These are phyloP conservation scores for Protaetia brevitarsis DNA, from an alignment of 1,140 invertebrate species.

Conservation along the genomic window DNA sequence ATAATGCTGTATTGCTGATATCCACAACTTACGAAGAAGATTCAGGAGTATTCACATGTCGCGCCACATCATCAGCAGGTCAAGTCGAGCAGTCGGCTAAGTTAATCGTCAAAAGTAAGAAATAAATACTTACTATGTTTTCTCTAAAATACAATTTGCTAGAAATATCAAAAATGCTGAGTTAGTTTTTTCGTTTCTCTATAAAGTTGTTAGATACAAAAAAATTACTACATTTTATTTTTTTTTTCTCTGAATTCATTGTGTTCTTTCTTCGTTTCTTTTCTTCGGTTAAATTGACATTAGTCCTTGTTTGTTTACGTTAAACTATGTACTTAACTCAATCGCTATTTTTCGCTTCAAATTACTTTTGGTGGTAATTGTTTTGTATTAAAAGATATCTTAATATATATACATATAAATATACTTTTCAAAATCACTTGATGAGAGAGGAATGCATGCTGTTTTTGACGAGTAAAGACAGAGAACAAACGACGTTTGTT, in stretches of 20 bases:
- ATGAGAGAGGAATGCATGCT: not conserved
- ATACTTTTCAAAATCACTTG: conserved; percentile 24
- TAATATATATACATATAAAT: not conserved
- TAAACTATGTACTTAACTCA: conserved; percentile 24
- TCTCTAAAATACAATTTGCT: not conserved
- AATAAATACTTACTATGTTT: conserved; percentile 56
- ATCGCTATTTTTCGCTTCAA: conserved; percentile 4
- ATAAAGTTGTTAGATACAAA: conserved; percentile 6
- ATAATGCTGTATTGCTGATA: conserved; percentile 84
- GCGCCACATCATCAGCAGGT: conserved; percentile 84
- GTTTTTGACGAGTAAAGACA: not conserved
- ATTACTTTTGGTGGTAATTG: conserved; percentile 1
- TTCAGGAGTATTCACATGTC: conserved; percentile 86
- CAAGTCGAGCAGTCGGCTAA: conserved; percentile 88
- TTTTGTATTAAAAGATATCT: conserved; percentile 8
- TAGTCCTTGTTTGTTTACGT: not conserved
- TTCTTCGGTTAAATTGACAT: not conserved
- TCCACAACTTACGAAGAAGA: conserved; percentile 92
- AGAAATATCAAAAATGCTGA: not conserved
- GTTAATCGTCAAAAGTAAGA: conserved; percentile 97
- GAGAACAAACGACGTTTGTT: not conserved
- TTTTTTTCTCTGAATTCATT: not conserved
- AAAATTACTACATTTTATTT: conserved; percentile 2
- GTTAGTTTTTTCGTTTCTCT: conserved; percentile 3
- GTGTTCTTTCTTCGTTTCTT: not conserved